Evolutionary conservation across 2,113 vertebrate species (phyloP), one percentile per base, ranked within the genome.

Genomic region (Himantopus leucocephalus): DNA sequence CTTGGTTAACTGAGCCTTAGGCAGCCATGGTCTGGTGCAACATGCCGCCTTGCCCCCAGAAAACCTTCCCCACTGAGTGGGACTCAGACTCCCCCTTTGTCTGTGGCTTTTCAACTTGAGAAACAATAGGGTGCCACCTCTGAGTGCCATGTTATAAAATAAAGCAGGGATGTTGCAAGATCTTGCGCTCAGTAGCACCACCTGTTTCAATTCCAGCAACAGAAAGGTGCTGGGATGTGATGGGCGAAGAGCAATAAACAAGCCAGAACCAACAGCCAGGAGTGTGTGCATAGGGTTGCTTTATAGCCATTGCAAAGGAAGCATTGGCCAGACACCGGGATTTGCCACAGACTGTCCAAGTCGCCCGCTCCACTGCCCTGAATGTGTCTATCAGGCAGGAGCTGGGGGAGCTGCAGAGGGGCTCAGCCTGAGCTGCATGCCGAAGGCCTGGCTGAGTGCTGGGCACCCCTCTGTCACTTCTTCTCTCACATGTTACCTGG

Each of bases 401-500:
- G 14, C 35, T 39, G 60, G 21, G 34, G 66, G 13, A 48, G 5
- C 35, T 89, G 35, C 29, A 89, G 73, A 45, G 0, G 13, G 8
- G 34, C 58, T 88, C 29, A 39, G 27, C 27, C 47, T 21, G 43
- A 67, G 56, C 58, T 62, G 48, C 1, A 2, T 43, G 62, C 45
- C 29, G 50, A 47, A 71, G 63, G 62, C 55, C 19, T 52, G 53
- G 30, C 84, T 77, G 55, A 24, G 83, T 13, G 8, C 48, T 3
- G 5, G 37, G 52, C 48, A 77, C 32, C 18, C 32, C 15, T 53
- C 39, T 53, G 23, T 6, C 7, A 5, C 56, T 34, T 34, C 22
- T 73, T 23, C 26, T 26, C 41, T 62, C n/a, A 11, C 30, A 19
- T 0, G 1, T 74, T 96, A 98, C 97, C 97, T 98, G 97, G 85